Base-by-base conservation (phyloP, 2,797 vertebrate genomes). In the Heteromormyrus szaboi region DNA sequence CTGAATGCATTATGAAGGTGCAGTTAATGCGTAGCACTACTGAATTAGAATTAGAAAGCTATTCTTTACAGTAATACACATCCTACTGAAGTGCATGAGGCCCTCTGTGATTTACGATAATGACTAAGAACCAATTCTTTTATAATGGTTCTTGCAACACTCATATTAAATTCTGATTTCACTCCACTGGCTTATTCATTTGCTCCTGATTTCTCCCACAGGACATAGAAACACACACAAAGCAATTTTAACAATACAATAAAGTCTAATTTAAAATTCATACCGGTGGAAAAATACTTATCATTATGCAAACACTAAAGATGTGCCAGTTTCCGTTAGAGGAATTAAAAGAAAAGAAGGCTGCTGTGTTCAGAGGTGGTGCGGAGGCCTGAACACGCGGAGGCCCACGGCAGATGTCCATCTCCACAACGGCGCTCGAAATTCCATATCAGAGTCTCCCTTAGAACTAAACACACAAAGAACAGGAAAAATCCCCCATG, bases 161-260 rank as follows among this genome's bases (percentile, higher is more conserved):
- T 44, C 72, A 79, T 79, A 79, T 79, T 79, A 79, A 79, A 79
- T 79, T n/a, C 72, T 72, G 29, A 79, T 44, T 79, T 79, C 72
- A 79, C 37, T 44, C 33, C 72, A 79, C 41, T 44, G 72, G 37
- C 72, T 79, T 41, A 79, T 44, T 79, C 72, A 79, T 79, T 79
- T 44, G 33, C 37, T 79, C 72, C 72, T 79, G 72, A 79, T 44
- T 44, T 79, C 72, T n/a, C 72, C 37, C 41, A 79, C 72, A 79
- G 72, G 33, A 79, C 72, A 79, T 6, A 79, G 72, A 44, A 41
- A 79, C 72, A 44, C 72, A 79, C 72, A 41, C 72, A 79, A 79
- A 44, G 72, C 33, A 79, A 79, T 79, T 79, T 79, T 79, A 79
- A 79, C 72, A 79, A 79, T 79, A 79, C 72, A 44, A 79, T 79